A percentile compares a stretch with the other conserved stretches of the same genome.
phyloP scores from a whole-genome alignment of 64 coral and sea anemone genomes.

The Dendrophyllia cribrosa region DNA sequence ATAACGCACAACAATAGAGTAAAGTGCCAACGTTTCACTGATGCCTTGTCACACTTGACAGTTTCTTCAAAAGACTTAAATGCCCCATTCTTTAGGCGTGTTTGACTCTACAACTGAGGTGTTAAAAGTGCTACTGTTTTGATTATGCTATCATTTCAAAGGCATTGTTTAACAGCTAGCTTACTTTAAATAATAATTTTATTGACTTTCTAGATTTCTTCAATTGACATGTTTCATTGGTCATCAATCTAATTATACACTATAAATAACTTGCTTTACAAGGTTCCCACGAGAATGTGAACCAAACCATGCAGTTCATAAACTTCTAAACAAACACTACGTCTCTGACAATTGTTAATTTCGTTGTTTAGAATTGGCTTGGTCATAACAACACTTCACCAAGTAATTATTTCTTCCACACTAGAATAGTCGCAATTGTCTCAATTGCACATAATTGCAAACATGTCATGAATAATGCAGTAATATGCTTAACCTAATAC shows the following conservation, averaged over 20 bases:
- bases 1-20: too few relatives aligned
- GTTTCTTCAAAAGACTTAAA: not conserved
- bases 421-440: not conserved
- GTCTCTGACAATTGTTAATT: not conserved
- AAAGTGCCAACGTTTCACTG: too few relatives aligned
- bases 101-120: not conserved
- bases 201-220: not conserved
- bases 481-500: too few relatives aligned
- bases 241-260: not conserved
- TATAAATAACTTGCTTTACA: slow-evolving; percentile 41
- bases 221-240: slow-evolving; percentile 11
- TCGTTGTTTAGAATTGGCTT: not conserved
- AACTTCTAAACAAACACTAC: slow-evolving; percentile 11
- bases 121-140: not conserved
- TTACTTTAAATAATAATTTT: slow-evolving; percentile 22
- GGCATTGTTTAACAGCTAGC: slow-evolving; percentile 7
- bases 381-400: not conserved
- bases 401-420: not conserved
- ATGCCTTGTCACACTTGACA: too few relatives aligned
- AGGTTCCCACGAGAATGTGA: slow-evolving; percentile 59
- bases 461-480: not conserved
- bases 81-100: not conserved
- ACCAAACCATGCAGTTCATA: slow-evolving; percentile 38
- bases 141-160: not conserved
- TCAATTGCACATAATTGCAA: not conserved